Evolutionary conservation across 2,113 vertebrate species (phyloP).

Genomic region (Chamaea fasciata): DNA sequence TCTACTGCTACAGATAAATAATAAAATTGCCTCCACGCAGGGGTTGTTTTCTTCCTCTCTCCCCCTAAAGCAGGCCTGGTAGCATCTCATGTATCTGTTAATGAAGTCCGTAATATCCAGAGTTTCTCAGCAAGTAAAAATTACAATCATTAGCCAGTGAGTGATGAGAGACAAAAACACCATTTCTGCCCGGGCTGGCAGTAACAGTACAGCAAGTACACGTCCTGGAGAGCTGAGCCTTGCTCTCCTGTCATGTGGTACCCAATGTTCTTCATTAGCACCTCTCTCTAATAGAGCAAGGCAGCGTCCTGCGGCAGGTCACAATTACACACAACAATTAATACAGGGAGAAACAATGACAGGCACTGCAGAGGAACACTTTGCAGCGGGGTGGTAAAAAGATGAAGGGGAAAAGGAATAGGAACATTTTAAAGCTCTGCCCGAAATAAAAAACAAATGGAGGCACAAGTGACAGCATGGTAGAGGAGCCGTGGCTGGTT

Average conservation of each 20-base stretch:
- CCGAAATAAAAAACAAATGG: neutral
- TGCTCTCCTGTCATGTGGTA: neutral
- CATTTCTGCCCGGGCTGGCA: neutral
- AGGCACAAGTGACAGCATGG: neutral
- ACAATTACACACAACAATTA: constrained; percentile 36
- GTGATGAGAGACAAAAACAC: neutral
- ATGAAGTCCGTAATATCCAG: constrained; percentile 7
- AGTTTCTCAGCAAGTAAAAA: constrained; percentile 46
- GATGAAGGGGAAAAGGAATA: neutral
- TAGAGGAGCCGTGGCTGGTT: neutral
- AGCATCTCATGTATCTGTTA: neutral
- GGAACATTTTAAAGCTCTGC: neutral
- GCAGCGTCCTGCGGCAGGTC: neutral
- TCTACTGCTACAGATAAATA: constrained; percentile 27
- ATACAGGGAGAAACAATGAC: neutral
- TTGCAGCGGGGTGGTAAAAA: neutral
- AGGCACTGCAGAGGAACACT: neutral
- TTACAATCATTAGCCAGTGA: constrained; percentile 3
- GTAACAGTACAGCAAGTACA: neutral
- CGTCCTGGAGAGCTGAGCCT: neutral
- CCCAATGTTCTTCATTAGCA: constrained; percentile 65
- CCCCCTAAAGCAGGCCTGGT: neutral
- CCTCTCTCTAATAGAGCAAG: neutral
- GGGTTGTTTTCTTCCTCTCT: constrained; percentile 29
- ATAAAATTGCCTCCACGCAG: constrained; percentile 22